These are phyloP conservation scores for Perca schrenkii DNA, from an alignment of 2,113 vertebrate genomes.

Conservation along the genomic window DNA sequence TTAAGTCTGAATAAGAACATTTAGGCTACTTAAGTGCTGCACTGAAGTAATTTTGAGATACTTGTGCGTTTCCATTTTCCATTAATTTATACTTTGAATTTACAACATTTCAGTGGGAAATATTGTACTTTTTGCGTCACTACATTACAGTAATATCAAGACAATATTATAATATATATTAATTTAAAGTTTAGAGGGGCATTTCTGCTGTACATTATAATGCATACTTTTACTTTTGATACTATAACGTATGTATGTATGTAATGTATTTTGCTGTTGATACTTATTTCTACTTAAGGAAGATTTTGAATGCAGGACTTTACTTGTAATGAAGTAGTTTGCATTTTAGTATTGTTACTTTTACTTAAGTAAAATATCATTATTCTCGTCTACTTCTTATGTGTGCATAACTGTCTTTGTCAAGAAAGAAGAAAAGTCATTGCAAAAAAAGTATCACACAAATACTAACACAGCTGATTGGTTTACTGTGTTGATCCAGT, in stretches of 20 bases:
- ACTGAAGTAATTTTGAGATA: neutral
- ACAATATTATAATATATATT: too few species aligned
- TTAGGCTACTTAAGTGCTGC: neutral
- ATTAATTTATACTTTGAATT: neutral
- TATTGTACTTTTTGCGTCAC: neutral
- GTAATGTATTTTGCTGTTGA: neutral
- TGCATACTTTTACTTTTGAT: too few species aligned
- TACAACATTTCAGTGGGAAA: neutral
- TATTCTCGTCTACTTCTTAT: neutral
- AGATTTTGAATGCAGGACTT: neutral
- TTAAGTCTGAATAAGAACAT: neutral
- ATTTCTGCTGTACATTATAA: too few species aligned
- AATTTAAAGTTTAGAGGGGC: too few species aligned
- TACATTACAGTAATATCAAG: too few species aligned
- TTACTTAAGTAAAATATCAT: too few species aligned
- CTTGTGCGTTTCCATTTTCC: neutral
- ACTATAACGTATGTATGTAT: too few species aligned
- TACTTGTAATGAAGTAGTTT: too few species aligned
- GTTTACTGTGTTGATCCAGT: neutral
- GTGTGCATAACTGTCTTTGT: neutral
- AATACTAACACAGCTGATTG: neutral
- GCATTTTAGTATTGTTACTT: too few species aligned
- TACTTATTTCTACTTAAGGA: neutral
- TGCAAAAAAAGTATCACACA: neutral
- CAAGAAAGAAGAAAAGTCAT: too few species aligned